Percentiles rank a stretch among this genome's conserved stretches.
phyloP scores from a whole-genome alignment of 1,140 invertebrate genomes.

The Atta texana region DNA sequence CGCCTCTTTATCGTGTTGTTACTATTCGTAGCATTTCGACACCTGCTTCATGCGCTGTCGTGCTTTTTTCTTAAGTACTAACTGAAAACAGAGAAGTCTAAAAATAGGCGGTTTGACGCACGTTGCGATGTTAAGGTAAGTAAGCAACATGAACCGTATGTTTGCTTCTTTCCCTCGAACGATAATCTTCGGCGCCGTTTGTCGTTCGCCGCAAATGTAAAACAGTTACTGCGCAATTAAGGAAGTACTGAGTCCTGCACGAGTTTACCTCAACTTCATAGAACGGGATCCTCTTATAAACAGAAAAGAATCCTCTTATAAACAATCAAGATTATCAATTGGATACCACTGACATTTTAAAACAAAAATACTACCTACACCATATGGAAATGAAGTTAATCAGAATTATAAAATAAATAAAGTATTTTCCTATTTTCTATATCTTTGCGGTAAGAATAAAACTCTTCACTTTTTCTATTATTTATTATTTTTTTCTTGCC shows the following conservation, averaged over 20 bases:
- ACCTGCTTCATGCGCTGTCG: constrained; percentile 41
- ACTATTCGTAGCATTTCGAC: constrained; percentile 34
- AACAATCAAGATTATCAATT: neutral
- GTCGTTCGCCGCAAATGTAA: neutral
- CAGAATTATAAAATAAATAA: constrained; percentile 6
- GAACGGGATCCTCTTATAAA: neutral
- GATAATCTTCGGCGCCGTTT: constrained; percentile 24
- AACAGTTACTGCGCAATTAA: constrained; percentile 17
- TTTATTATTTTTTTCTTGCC: neutral
- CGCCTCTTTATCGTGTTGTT: neutral
- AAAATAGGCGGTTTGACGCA: constrained; percentile 59
- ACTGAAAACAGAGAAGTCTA: constrained; percentile 58
- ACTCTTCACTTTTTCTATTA: neutral
- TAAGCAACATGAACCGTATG: constrained; percentile 54
- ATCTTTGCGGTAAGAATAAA: neutral
- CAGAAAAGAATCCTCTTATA: neutral
- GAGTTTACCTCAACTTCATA: neutral
- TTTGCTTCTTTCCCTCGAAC: constrained; percentile 29
- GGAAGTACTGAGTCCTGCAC: neutral
- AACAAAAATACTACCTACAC: neutral
- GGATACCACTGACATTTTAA: neutral
- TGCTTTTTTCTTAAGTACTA: constrained; percentile 56
- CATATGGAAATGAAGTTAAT: neutral
- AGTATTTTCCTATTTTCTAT: neutral
- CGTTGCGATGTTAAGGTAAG: constrained; percentile 58